phyloP scores from a whole-genome alignment of 1,140 invertebrate genomes.

The Physella acuta region DNA sequence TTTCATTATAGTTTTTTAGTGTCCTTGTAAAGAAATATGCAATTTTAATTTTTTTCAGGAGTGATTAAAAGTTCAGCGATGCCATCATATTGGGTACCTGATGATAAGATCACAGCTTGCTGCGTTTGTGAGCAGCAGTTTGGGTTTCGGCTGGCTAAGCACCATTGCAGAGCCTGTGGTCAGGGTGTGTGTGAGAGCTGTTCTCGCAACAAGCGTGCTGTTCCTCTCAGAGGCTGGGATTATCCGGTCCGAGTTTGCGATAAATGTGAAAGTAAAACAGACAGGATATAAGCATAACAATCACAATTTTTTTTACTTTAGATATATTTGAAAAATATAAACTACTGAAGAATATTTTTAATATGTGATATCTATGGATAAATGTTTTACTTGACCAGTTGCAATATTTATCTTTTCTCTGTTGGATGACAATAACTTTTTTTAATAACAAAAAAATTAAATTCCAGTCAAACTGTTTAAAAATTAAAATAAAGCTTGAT shows the following conservation, averaged over 20 bases:
- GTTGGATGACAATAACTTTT: no score
- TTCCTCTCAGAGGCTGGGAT: constrained; percentile 62
- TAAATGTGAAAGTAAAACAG: constrained; percentile 56
- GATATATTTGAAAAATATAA: no score
- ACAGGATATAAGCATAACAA: constrained; percentile 26
- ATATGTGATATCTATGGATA: no score
- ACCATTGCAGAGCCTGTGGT: constrained; percentile 73
- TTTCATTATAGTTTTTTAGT: not conserved
- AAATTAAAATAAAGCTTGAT: no score
- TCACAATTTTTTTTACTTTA: no score
- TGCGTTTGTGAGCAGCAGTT: constrained; percentile 69
- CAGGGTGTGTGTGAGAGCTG: constrained; percentile 62
- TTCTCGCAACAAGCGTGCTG: constrained; percentile 54
- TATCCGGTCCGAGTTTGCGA: constrained; percentile 61
- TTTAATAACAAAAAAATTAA: no score
- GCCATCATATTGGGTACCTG: constrained; percentile 80
- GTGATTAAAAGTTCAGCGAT: constrained; percentile 78
- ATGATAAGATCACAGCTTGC: constrained; percentile 71
- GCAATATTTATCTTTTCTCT: no score
- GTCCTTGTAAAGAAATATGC: not conserved
- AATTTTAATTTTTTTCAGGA: constrained; percentile 57
- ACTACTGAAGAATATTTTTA: no score
- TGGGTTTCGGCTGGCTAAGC: constrained; percentile 64
- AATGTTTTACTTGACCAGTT: no score
- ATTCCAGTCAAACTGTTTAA: no score